Conservation (phyloP, 1,140 invertebrate genomes). For the Mylabris phalerata region DNA sequence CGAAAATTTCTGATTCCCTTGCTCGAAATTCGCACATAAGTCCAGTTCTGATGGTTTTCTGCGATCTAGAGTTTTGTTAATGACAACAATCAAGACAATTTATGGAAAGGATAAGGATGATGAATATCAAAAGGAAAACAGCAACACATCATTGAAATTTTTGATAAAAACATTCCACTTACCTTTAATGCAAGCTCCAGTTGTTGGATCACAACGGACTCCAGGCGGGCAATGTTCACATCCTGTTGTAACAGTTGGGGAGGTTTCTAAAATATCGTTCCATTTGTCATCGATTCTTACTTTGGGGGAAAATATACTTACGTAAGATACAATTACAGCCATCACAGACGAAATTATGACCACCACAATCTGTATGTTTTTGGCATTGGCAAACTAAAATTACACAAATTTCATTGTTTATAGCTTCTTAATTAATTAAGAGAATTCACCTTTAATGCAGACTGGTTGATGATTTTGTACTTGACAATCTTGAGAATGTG, state of each 20-base stretch:
- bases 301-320: conserved; percentile 37
- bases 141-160: conserved; percentile 33
- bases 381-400: conserved; percentile 60
- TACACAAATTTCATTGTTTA: background rate
- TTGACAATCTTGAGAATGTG: conserved; percentile 60
- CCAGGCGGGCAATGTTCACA: conserved; percentile 72
- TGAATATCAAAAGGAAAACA: conserved; percentile 30
- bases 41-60: conserved; percentile 28
- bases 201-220: conserved; percentile 63
- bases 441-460: conserved; percentile 61
- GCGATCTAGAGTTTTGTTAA: conserved; percentile 9
- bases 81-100: conserved; percentile 11
- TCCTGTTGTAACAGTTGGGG: conserved; percentile 37
- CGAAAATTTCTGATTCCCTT: background rate
- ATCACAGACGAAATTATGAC: conserved; percentile 51
- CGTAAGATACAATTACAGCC: conserved; percentile 58
- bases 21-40: background rate
- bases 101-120: conserved; percentile 12
- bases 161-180: conserved; percentile 35
- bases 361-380: conserved; percentile 53
- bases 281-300: background rate
- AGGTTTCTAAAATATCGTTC: conserved; percentile 25
- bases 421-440: background rate
- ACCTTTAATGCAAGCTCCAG: conserved; percentile 74
- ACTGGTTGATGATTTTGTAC: conserved; percentile 71